Conservation (phyloP, 2,113 vertebrate genomes). For the Apodemus sylvaticus region DNA sequence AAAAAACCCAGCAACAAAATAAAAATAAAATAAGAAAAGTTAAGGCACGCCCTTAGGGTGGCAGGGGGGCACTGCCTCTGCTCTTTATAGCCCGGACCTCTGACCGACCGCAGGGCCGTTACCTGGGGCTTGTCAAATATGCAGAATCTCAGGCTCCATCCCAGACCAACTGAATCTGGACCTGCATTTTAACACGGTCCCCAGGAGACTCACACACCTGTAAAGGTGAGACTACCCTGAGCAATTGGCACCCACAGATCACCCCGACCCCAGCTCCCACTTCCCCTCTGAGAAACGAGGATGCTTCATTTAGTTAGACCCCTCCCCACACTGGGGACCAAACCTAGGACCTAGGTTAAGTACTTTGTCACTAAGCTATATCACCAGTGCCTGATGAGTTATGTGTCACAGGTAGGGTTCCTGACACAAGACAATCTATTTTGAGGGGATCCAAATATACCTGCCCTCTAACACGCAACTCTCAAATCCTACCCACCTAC, state of each 20-base stretch:
- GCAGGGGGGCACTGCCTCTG: not conserved
- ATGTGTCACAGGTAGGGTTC: not conserved
- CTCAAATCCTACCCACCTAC: not conserved
- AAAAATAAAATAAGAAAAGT: not conserved
- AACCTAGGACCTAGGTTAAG: not conserved
- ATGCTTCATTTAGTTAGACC: not conserved
- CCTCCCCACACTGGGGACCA: not conserved
- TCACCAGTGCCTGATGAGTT: not conserved
- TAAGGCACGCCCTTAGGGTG: not conserved
- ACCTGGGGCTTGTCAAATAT: not conserved
- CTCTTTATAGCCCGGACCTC: not conserved
- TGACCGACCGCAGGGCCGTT: not conserved
- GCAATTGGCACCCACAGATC: not conserved
- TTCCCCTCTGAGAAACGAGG: not conserved
- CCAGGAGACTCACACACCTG: not conserved
- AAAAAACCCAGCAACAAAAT: too few relatives aligned
- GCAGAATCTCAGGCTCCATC: not conserved
- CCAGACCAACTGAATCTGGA: not conserved
- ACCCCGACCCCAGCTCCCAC: not conserved
- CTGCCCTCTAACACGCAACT: not conserved
- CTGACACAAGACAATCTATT: not conserved
- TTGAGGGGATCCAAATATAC: not conserved
- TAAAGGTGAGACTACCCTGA: not conserved
- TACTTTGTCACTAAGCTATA: not conserved
- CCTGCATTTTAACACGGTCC: not conserved